phyloP scores from a whole-genome alignment of 1,140 invertebrate species.

The Lerema accius region DNA sequence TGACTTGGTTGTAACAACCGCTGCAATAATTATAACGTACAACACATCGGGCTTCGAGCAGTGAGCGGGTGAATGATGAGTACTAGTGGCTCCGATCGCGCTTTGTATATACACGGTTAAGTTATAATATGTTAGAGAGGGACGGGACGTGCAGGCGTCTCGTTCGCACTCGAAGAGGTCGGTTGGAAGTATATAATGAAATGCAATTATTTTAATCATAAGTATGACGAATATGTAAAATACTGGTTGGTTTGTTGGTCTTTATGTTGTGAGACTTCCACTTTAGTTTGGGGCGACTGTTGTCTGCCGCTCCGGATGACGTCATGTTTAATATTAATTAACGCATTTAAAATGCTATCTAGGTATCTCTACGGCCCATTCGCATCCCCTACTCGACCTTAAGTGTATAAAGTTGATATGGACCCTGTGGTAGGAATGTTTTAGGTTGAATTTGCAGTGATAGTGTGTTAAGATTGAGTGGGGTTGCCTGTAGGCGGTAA shows the following conservation, averaged over 20 bases:
- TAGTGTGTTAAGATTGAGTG: conserved; percentile 28
- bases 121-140: conserved; percentile 11
- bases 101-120: conserved; percentile 11
- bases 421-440: conserved; percentile 7
- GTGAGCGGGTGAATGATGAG: conserved; percentile 1
- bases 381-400: conserved; percentile 18
- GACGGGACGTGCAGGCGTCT: neutral
- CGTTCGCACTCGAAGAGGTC: neutral
- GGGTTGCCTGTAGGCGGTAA: conserved; percentile 14
- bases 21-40: neutral
- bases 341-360: conserved; percentile 46
- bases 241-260: neutral
- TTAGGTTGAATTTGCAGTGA: conserved; percentile 19
- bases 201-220: neutral
- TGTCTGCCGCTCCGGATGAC: conserved; percentile 9
- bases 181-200: neutral
- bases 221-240: conserved; percentile 5
- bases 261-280: neutral
- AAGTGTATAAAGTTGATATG: conserved; percentile 23
- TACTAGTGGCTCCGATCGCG: conserved; percentile 10
- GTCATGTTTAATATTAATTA: conserved; percentile 29
- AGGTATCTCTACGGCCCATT: conserved; percentile 16
- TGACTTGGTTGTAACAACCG: neutral
- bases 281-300: neutral
- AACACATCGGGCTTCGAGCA: conserved; percentile 15